Evolutionary conservation across 2,113 vertebrate species (phyloP).

Genomic region (Climacteris rufus): DNA sequence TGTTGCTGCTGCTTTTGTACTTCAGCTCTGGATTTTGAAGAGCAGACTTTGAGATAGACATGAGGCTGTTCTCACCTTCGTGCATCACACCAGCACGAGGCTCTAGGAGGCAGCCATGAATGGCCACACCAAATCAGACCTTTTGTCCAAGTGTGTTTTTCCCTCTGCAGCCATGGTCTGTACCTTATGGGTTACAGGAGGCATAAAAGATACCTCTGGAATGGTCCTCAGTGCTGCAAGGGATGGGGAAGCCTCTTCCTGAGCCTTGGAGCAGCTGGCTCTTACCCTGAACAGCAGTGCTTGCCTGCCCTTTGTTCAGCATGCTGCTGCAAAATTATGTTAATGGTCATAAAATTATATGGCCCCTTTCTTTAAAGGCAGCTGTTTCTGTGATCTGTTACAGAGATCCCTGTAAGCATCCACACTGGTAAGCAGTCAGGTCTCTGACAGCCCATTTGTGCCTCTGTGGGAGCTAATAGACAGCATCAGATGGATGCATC

Average conservation of each 20-base stretch:
- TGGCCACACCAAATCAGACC: neutral
- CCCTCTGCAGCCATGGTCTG: neutral
- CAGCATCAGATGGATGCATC: neutral
- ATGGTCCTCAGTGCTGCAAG: neutral
- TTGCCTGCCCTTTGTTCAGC: slow-evolving; percentile 37
- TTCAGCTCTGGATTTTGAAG: slow-evolving; percentile 2
- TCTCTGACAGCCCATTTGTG: slow-evolving; percentile 2
- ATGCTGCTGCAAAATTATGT: neutral
- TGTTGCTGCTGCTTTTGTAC: slow-evolving; percentile 25
- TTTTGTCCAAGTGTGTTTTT: fast-evolving
- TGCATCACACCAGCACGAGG: neutral
- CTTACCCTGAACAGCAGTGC: neutral
- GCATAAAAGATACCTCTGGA: neutral
- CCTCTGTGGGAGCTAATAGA: slow-evolving; percentile 1
- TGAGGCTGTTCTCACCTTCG: neutral
- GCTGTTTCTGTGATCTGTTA: slow-evolving; percentile 33
- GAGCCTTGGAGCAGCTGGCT: neutral
- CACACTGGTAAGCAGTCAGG: neutral
- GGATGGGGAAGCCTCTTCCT: neutral
- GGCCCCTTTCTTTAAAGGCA: slow-evolving; percentile 43
- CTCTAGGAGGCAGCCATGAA: neutral
- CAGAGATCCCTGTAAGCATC: neutral
- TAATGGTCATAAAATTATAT: slow-evolving; percentile 48
- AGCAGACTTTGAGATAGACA: neutral
- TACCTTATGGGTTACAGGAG: neutral